These are phyloP conservation scores for Globicephala melas DNA, from an alignment of 2,113 vertebrate genomes.

Conservation along the genomic window DNA sequence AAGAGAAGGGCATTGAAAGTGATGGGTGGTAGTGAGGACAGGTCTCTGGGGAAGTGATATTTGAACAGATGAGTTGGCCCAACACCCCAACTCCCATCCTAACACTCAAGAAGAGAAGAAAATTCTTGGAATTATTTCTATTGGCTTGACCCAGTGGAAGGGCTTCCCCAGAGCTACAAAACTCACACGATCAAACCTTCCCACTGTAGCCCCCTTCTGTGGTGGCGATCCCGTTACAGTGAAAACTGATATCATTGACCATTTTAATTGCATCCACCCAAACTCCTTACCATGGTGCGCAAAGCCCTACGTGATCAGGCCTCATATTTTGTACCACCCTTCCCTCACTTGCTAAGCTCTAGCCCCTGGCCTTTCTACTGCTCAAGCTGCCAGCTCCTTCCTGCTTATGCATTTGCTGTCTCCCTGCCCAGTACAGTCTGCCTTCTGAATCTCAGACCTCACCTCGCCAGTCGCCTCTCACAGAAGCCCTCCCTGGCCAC, in stretches of 20 bases:
- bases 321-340: no score
- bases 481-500: not conserved
- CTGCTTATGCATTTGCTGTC: not conserved
- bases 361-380: not conserved
- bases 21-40: not conserved
- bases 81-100: not conserved
- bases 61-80: not conserved
- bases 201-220: not conserved
- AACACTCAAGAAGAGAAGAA: not conserved
- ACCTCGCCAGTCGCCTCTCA: not conserved
- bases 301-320: accelerated
- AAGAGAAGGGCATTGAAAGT: accelerated
- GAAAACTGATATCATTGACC: not conserved
- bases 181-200: not conserved
- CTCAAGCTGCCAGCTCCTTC: not conserved
- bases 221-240: not conserved
- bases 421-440: not conserved
- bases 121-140: not conserved
- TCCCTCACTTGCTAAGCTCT: no score
- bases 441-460: not conserved
- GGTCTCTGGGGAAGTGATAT: not conserved
- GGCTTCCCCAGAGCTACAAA: not conserved
- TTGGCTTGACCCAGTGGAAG: not conserved
- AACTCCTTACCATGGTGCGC: not conserved
- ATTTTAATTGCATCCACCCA: not conserved